These are phyloP conservation scores for Epiblema foenella DNA, from an alignment of 2,888 invertebrate species.

Conservation along the genomic window DNA sequence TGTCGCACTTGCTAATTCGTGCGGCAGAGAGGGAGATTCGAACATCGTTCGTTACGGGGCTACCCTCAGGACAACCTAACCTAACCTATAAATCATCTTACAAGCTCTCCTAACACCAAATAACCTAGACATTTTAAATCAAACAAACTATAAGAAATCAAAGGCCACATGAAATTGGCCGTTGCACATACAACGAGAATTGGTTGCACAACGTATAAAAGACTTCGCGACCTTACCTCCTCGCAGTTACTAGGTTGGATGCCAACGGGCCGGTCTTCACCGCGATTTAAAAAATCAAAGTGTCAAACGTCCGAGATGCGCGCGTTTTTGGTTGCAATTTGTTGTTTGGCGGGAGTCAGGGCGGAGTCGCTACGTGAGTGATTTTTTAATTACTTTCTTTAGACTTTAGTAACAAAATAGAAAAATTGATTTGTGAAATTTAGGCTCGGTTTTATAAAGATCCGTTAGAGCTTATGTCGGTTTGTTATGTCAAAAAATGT, in stretches of 20 bases:
- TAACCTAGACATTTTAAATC: background rate
- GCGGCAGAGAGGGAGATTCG: no score
- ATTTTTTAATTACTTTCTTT: background rate
- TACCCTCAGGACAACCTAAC: no score
- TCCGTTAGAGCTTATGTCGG: no score
- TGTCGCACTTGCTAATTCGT: no score
- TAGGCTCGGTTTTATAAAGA: no score
- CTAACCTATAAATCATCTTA: constrained; percentile 6
- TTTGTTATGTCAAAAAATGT: no score
- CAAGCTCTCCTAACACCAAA: constrained; percentile 10
- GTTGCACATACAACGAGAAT: background rate
- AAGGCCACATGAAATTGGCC: constrained; percentile 22
- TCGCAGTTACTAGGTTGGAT: constrained; percentile 54
- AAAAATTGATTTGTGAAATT: no score
- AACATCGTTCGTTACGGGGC: no score
- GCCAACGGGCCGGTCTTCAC: constrained; percentile 29
- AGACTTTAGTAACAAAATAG: background rate
- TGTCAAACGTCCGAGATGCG: constrained; percentile 57
- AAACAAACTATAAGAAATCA: background rate
- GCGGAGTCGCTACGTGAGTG: constrained; percentile 71
- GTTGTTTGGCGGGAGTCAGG: constrained; percentile 51
- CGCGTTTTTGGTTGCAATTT: constrained; percentile 59
- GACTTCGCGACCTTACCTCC: constrained; percentile 41
- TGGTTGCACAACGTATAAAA: constrained; percentile 58
- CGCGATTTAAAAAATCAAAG: constrained; percentile 38